Percentiles rank a stretch among this genome's conserved stretches.
phyloP scores from a whole-genome alignment of 1,140 invertebrate species.

The Heliconius hewitsoni region DNA sequence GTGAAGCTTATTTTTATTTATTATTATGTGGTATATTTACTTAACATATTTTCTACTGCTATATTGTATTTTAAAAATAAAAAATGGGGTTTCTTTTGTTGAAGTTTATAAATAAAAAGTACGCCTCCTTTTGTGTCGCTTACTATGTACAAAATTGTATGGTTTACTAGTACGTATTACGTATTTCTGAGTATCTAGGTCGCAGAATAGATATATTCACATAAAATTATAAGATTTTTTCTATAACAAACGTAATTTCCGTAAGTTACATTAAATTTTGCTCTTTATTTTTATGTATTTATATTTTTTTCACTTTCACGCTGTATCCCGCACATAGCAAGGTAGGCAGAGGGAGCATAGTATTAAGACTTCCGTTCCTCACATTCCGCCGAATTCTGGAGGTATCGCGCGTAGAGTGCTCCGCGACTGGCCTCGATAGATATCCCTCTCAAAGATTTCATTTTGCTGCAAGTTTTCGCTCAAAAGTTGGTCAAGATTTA shows the following conservation, averaged over 20 bases:
- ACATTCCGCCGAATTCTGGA: too few species aligned
- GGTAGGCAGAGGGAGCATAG: too few species aligned
- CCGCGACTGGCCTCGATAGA: too few species aligned
- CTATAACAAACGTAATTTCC: neutral
- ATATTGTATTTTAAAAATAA: neutral
- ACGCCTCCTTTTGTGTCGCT: neutral
- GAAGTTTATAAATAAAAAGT: neutral
- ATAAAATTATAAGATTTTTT: neutral
- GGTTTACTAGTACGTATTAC: neutral
- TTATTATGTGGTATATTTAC: neutral
- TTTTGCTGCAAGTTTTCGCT: neutral
- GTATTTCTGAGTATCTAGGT: neutral
- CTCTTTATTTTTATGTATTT: too few species aligned
- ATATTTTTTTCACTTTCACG: too few species aligned
- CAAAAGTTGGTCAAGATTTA: constrained; percentile 1
- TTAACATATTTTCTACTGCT: neutral
- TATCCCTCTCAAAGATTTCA: neutral
- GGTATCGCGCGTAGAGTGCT: too few species aligned
- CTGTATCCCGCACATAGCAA: too few species aligned
- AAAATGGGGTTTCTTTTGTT: neutral
- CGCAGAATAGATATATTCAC: neutral
- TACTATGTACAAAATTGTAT: neutral
- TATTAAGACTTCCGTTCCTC: too few species aligned
- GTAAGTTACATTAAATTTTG: too few species aligned
- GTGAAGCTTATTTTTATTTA: too few species aligned